phyloP scores from a whole-genome alignment of 2,113 vertebrate genomes.

The Cyprinodon variegatus region DNA sequence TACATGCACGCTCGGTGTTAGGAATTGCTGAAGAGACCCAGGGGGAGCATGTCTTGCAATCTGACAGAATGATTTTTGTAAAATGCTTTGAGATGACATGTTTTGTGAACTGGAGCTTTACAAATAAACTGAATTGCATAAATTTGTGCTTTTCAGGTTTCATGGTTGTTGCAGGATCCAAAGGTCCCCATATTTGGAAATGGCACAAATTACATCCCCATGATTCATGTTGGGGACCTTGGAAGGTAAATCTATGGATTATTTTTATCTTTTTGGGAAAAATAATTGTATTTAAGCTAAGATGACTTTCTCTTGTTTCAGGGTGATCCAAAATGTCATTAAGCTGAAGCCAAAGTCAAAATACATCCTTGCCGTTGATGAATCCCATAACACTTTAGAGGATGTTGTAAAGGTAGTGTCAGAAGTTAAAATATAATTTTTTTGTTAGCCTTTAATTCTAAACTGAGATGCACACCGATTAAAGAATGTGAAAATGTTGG shows the following conservation, averaged over 20 bases:
- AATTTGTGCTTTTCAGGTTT: slow-evolving; percentile 59
- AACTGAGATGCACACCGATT: background rate
- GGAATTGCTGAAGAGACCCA: too few relatives aligned
- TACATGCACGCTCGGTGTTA: too few relatives aligned
- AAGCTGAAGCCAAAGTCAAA: slow-evolving; percentile 80
- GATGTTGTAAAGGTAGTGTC: slow-evolving; percentile 85
- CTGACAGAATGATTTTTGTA: too few relatives aligned
- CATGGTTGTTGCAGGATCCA: slow-evolving; percentile 85
- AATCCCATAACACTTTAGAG: slow-evolving; percentile 82
- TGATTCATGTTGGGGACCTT: slow-evolving; percentile 91
- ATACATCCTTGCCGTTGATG: slow-evolving; percentile 90
- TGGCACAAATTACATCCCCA: slow-evolving; percentile 86
- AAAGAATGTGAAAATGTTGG: background rate
- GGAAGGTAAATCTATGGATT: slow-evolving; percentile 76
- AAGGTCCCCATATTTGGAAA: slow-evolving; percentile 86
- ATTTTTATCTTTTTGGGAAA: background rate
- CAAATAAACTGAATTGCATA: too few relatives aligned
- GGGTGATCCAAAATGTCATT: slow-evolving; percentile 88
- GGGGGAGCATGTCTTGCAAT: too few relatives aligned
- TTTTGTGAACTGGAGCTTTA: too few relatives aligned
- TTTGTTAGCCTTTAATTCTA: too few relatives aligned
- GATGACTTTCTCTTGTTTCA: slow-evolving; percentile 60
- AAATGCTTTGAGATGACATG: too few relatives aligned
- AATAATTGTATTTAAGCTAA: background rate
- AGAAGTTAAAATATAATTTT: background rate